phyloP scores from a whole-genome alignment of 1,140 invertebrate species.

The Anoplolepis gracilipes region DNA sequence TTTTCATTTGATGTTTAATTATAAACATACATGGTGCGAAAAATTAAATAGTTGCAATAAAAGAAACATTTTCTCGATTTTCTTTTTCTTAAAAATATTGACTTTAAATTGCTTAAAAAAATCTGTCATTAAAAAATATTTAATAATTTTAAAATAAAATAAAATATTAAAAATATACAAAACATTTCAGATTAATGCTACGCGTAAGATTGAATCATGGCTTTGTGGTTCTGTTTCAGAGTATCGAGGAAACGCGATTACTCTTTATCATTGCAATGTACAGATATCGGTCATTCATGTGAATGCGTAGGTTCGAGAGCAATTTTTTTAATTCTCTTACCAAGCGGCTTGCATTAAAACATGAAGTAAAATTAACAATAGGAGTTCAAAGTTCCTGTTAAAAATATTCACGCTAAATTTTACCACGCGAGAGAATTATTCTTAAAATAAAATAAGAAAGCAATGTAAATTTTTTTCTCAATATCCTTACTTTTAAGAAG shows the following conservation, averaged over 20 bases:
- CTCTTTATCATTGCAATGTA: background rate
- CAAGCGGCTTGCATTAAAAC: background rate
- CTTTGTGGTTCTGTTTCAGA: background rate
- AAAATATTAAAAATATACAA: background rate
- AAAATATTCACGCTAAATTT: background rate
- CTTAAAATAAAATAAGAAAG: too few relatives aligned
- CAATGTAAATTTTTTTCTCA: too few relatives aligned
- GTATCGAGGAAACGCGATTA: conserved; percentile 17
- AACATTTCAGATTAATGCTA: background rate
- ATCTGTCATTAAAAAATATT: background rate
- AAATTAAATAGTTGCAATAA: too few relatives aligned
- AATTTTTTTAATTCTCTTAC: background rate
- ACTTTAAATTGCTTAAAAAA: too few relatives aligned
- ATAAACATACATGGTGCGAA: too few relatives aligned
- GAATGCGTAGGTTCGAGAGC: background rate
- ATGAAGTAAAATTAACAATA: background rate
- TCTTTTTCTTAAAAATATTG: too few relatives aligned
- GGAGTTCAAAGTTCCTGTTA: background rate
- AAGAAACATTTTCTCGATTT: too few relatives aligned
- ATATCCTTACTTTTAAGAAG: background rate
- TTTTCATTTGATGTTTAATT: too few relatives aligned
- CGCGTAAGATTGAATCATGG: background rate
- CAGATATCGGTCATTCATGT: background rate
- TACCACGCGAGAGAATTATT: background rate
- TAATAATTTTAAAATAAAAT: background rate